Percentiles rank a stretch among this genome's conserved stretches.
phyloP scores from a whole-genome alignment of 2,888 invertebrate genomes.

The Scrobipalpa costella region DNA sequence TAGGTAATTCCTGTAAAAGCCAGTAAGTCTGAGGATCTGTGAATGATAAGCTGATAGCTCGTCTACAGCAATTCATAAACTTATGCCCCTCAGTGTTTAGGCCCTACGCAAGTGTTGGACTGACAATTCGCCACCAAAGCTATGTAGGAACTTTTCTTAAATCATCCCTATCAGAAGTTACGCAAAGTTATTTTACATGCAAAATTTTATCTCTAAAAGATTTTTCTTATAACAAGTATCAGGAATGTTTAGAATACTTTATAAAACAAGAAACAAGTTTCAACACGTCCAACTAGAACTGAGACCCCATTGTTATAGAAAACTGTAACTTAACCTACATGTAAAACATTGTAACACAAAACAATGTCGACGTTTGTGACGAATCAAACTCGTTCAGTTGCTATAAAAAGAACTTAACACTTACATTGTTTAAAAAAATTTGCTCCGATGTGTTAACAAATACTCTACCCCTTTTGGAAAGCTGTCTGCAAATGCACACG shows the following conservation, averaged over 20 bases:
- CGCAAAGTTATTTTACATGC: too few relatives aligned
- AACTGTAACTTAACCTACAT: slow-evolving; percentile 7
- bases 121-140: too few relatives aligned
- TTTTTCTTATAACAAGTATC: background rate
- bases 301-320: slow-evolving; percentile 2
- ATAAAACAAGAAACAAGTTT: background rate
- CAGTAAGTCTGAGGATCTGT: too few relatives aligned
- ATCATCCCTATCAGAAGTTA: too few relatives aligned
- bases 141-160: too few relatives aligned
- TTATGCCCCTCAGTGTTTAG: too few relatives aligned
- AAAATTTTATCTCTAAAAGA: too few relatives aligned
- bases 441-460: background rate
- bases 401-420: slow-evolving; percentile 27
- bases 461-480: background rate
- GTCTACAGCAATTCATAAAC: too few relatives aligned
- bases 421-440: slow-evolving; percentile 1
- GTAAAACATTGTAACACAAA: slow-evolving; percentile 1
- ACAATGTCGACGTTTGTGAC: slow-evolving; percentile 21
- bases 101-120: too few relatives aligned
- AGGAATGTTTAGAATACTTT: background rate
- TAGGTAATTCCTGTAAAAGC: too few relatives aligned
- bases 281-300: slow-evolving; percentile 1
- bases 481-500: background rate
- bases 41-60: too few relatives aligned
- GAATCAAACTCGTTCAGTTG: slow-evolving; percentile 6